Evolutionary conservation across 2,113 vertebrate species (phyloP), one percentile per base, ranked within the genome.

Genomic region (Trochalopteron elliotii): DNA sequence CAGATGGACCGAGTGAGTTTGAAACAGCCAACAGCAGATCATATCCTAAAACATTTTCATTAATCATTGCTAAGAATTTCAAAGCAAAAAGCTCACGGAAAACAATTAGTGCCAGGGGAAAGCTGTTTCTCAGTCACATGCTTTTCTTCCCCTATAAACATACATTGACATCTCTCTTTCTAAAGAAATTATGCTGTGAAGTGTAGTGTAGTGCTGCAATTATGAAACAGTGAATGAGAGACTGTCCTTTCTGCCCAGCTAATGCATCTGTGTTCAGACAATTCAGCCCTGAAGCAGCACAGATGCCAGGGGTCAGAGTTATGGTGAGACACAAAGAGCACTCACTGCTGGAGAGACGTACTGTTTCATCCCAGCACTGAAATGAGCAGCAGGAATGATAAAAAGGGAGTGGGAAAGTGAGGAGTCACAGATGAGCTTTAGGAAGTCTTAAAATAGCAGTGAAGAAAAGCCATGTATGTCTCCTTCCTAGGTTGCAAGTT

Each of bases 1-100:
- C 89, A 93, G 85, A 93, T 56, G 88, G 93, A 55, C 56, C 9
- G 11, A n/a, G 15, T 30, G 56, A 75, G n/a, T 81, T 64, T 67
- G 79, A 88, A 92, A 71, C 13, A 60, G 52, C 15, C 64, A 81
- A 87, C 76, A 89, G 64, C 52, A 93, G 59, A 70, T 42, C 21
- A 9, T n/a, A 52, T 68, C 49, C 56, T 84, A 75, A 95, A 94
- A 87, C 33, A 92, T 90, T 93, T 83, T 76, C 68, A 44, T 64
- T 94, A 88, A 71, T 80, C 37, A 40, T 67, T 71, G 75, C 56
- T 60, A 75, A 42, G 31, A 80, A 85, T 72, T 85, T 75, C 72
- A 83, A 91, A 95, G 68, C 63, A 92, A 88, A 88, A 94, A 90
- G 55, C 82, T 77, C 78, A 61, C 0, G 0, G 39, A 88, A 94